Base-by-base conservation (phyloP, 1,140 invertebrate genomes). In the Lethocerus indicus region DNA sequence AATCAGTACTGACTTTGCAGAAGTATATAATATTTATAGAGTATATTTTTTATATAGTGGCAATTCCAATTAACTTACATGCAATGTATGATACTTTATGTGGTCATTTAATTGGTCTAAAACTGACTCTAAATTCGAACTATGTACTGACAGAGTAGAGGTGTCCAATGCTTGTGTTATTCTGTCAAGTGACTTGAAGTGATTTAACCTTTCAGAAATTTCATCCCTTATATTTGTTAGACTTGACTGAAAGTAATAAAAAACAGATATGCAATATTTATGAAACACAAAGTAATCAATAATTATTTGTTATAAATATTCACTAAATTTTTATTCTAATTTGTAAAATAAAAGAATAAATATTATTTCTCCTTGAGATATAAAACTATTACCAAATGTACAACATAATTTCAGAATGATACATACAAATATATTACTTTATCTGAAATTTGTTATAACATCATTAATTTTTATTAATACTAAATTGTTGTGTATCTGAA, bases 61-160 rank as follows among this genome's bases (percentile, higher is more conserved):
- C n/a, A 49, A 5, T 4, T 12, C 4, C 13, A 1, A 27, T 23
- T 16, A 49, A 72, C 74, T 79, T 67, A 87, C 81, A 73, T 93
- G 84, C 49, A 67, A 69, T 37, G 78, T 77, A 61, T 95, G 75
- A 67, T 92, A 95, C 4, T 78, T 73, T 48, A 94, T 79, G 57
- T 87, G 90, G 24, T 81, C 76, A 65, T 95, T 89, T 44, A 96
- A 81, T 58, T 86, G 78, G 26, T 80, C 78, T 12, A 96, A 66
- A 47, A 90, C 72, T 44, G 76, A 73, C 47, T 85, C 78, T 61
- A 92, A 91, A 1, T 75, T 75, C 58, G 89, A 86, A 65, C 79
- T 88, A 47, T 80, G 82, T 1, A 87, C 79, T 2, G 81, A 82
- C 51, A 90, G 68, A 2, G 79, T 84, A 16, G 83, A 75, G 29